Conservation (phyloP, 1,140 invertebrate genomes). For the Palaemon carinicauda region DNA sequence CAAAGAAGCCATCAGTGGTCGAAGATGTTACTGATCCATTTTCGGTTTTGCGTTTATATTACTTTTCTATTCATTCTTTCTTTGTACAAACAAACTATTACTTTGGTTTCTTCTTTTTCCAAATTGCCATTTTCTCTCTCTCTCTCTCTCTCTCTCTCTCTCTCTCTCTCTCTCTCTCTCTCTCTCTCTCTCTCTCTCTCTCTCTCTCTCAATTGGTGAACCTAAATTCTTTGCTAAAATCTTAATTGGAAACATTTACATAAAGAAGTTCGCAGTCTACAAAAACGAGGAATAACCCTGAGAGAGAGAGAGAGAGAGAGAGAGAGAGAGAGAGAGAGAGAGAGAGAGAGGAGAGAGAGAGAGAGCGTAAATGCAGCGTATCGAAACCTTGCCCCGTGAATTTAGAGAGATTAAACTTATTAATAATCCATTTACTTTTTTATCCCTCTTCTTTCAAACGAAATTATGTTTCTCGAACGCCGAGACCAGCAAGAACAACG, state of each 20-base stretch:
- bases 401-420: background rate
- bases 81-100: background rate
- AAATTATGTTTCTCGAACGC: too few species aligned
- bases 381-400: background rate
- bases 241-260: too few species aligned
- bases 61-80: background rate
- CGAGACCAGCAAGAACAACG: too few species aligned
- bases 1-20: too few species aligned
- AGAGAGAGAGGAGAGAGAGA: background rate
- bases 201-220: background rate
- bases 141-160: background rate
- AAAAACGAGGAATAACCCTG: background rate
- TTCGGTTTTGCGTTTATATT: background rate
- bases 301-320: background rate
- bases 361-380: too few species aligned
- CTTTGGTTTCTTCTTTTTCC: too few species aligned
- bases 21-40: too few species aligned
- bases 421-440: background rate
- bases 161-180: slow-evolving; percentile 19
- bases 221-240: too few species aligned
- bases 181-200: background rate
- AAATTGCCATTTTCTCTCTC: too few species aligned
- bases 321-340: background rate
- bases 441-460: background rate
- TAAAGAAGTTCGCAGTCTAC: background rate